A percentile compares a stretch with the other conserved stretches of the same genome.
Evolutionary conservation across 1,140 invertebrate species (phyloP).

Genomic region (Drosophila sechellia): DNA sequence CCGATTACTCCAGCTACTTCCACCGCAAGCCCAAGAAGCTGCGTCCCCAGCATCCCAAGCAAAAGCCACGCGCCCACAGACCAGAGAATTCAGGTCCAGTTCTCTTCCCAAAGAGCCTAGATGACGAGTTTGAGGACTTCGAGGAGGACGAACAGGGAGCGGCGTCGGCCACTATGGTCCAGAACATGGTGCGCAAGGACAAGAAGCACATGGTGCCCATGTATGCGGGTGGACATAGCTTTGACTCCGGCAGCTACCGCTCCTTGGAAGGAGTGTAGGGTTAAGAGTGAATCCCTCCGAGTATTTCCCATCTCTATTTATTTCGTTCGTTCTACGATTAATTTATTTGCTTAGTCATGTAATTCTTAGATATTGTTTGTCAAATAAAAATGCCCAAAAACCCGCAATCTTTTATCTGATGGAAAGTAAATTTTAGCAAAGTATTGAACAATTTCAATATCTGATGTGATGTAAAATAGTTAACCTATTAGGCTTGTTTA

Average conservation of each 20-base stretch:
- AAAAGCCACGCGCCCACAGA: constrained; percentile 14
- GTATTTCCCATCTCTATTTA: constrained; percentile 57
- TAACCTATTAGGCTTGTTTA: no score
- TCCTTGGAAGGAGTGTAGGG: constrained; percentile 50
- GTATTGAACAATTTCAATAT: no score
- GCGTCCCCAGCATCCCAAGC: constrained; percentile 7
- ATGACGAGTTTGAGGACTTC: constrained; percentile 45
- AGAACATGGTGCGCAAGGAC: constrained; percentile 77
- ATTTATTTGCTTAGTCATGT: constrained; percentile 60
- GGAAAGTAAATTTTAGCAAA: background rate
- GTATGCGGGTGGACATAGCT: constrained; percentile 70
- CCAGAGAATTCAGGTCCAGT: constrained; percentile 55
- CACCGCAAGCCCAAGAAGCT: constrained; percentile 76
- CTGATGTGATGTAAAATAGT: no score
- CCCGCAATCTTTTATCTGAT: background rate
- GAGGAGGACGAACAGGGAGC: constrained; percentile 66
- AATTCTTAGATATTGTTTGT: constrained; percentile 42
- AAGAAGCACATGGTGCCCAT: constrained; percentile 79
- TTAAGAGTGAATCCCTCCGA: constrained; percentile 18
- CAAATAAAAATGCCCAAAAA: constrained; percentile 35
- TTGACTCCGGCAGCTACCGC: constrained; percentile 43
- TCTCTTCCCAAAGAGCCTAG: constrained; percentile 51
- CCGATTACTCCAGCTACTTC: constrained; percentile 80
- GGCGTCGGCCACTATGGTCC: constrained; percentile 73
- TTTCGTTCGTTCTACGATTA: constrained; percentile 60